Conservation (phyloP, 2,797 vertebrate genomes). For the Myiotriccus ornatus region DNA sequence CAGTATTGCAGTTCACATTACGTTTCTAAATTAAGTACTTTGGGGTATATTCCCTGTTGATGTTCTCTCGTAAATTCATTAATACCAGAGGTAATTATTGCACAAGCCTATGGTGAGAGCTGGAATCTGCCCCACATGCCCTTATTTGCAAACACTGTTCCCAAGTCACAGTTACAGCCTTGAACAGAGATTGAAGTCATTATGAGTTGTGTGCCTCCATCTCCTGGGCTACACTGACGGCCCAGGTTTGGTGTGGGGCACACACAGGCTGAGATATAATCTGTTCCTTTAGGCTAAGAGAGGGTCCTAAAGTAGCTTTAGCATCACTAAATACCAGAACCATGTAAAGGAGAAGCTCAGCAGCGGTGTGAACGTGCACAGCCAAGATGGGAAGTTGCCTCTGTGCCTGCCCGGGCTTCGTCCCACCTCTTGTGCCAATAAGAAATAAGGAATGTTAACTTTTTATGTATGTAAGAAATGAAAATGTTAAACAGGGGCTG, state of each 20-base stretch:
- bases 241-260: accelerated
- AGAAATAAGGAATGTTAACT: not conserved
- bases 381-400: accelerated
- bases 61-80: not conserved
- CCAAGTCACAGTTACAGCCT: not conserved
- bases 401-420: accelerated
- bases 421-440: too few relatives aligned
- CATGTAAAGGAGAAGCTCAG: accelerated
- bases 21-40: not conserved
- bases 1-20: not conserved
- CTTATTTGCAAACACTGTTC: accelerated
- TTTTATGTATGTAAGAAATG: accelerated
- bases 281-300: not conserved
- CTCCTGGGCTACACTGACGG: not conserved
- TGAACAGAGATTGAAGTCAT: not conserved
- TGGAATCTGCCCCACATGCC: not conserved
- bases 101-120: not conserved
- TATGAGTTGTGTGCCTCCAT: not conserved
- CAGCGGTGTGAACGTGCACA: accelerated
- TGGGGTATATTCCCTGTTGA: not conserved
- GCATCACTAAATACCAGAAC: not conserved
- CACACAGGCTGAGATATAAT: not conserved
- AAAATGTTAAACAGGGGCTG: not conserved
- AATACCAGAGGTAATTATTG: not conserved
- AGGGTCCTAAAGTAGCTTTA: not conserved